Evolutionary conservation across 2,888 invertebrate species (phyloP), one percentile per base, ranked within the genome.

Genomic region (Neoitamus cyanurus): DNA sequence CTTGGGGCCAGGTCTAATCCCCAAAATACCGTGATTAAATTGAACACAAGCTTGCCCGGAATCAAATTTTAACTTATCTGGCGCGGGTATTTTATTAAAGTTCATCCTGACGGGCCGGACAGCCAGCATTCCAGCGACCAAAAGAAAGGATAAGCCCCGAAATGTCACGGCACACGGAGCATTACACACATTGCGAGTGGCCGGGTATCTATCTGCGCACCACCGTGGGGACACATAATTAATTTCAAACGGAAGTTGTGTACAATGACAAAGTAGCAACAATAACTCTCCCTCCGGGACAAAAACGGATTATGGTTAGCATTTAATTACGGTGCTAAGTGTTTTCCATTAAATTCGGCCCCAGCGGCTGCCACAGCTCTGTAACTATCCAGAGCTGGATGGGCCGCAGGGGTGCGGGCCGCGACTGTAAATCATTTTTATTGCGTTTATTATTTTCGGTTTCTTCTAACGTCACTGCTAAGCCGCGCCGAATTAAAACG

Each of bases 321-420:
- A 83, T 83, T 83, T 83, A 83, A 83, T 83, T 83, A 83, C 83
- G 72, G 83, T 73, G 83, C 83, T 83, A 83, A 83, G 83, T 83
- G 83, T 83, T 83, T 83, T 83, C 83, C 83, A 83, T 83, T 83
- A 83, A 83, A 83, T 83, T 42, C 72, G 83, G 46, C 83, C 83
- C 83, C 72, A 73, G 83, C 48, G 82, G 37, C 42, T 37, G 82
- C 36, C 68, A 28, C 30, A 36, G 30, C 37, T 7, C 15, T 82
- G 36, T 69, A 69, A 34, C 69, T 68, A 36, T n/a, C 15, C 20
- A 13, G 11, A 2, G 4, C 6, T 28, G n/a, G 70, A 0, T 4
- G n/a, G 15, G 70, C 30, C n/a, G 25, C 11, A n/a, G 34, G 25
- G 69, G 69, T 69, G 69, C 13, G 69, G 69, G 15, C 31, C 15